phyloP scores from a whole-genome alignment of 2,888 invertebrate genomes.

The Eilema depressum region DNA sequence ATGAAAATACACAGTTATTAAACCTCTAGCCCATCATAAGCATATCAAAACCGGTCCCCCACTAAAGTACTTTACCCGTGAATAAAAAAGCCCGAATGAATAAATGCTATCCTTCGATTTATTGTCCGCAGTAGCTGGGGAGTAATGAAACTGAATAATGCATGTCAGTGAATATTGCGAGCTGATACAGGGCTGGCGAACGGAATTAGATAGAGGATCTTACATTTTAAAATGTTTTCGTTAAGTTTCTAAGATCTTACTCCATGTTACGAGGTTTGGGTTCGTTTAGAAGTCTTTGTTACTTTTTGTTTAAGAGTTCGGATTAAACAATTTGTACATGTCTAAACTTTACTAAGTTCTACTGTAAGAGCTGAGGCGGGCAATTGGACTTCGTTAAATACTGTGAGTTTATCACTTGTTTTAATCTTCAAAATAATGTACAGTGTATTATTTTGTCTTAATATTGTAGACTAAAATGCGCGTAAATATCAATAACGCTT shows the following conservation, averaged over 20 bases:
- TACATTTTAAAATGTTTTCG: conserved; percentile 23
- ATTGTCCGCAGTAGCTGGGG: conserved; percentile 79
- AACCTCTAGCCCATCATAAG: conserved; percentile 15
- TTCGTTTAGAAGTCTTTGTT: background rate
- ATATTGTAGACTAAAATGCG: too few relatives aligned
- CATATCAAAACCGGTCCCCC: conserved; percentile 18
- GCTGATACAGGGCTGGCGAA: conserved; percentile 65
- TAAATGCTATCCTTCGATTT: conserved; percentile 80
- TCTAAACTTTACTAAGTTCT: background rate
- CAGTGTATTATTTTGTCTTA: too few relatives aligned
- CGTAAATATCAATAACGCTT: too few relatives aligned
- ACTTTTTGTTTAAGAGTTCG: background rate
- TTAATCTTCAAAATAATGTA: too few relatives aligned
- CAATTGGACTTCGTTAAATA: too few relatives aligned
- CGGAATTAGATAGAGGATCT: conserved; percentile 27
- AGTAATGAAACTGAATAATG: conserved; percentile 87
- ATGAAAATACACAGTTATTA: background rate
- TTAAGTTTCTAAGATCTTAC: conserved; percentile 3
- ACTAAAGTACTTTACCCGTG: conserved; percentile 20
- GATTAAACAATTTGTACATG: conserved; percentile 2
- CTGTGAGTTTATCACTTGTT: too few relatives aligned
- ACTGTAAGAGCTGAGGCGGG: too few relatives aligned
- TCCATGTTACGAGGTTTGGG: background rate
- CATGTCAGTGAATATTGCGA: conserved; percentile 79
- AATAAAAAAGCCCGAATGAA: conserved; percentile 62